Evolutionary conservation across 2,797 vertebrate genomes (phyloP).

Genomic region (Pitangus sulphuratus): DNA sequence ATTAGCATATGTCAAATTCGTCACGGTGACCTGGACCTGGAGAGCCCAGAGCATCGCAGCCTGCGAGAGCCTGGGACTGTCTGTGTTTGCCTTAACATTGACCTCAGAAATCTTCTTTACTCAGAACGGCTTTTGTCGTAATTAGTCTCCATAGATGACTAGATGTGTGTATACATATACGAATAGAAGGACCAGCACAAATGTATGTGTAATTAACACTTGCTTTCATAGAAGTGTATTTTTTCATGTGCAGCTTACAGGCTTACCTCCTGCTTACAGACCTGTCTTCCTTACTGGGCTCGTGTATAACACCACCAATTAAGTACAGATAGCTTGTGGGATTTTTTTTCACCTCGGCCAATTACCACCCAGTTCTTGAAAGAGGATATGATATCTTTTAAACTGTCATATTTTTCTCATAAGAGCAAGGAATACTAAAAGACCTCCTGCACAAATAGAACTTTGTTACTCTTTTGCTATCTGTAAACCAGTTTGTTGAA

Average conservation of each 20-base stretch:
- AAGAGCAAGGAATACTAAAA: background rate
- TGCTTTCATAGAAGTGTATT: background rate
- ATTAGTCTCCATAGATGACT: background rate
- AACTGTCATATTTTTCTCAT: background rate
- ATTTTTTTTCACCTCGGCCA: background rate
- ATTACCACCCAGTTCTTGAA: background rate
- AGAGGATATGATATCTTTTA: background rate
- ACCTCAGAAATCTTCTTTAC: background rate
- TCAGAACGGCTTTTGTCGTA: background rate
- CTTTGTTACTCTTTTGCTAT: background rate
- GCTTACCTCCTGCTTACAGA: background rate
- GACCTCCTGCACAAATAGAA: background rate
- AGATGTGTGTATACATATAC: background rate
- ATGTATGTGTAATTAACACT: fast-evolving
- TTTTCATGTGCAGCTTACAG: background rate
- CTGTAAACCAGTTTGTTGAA: background rate
- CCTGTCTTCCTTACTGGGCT: background rate
- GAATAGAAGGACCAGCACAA: background rate
- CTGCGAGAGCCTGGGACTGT: background rate
- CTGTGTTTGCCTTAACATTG: background rate
- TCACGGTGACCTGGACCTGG: fast-evolving
- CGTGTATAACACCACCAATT: background rate
- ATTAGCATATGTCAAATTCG: background rate
- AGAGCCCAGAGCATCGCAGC: background rate
- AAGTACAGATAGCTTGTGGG: background rate